phyloP scores from a whole-genome alignment of 1,140 invertebrate genomes.

The Drosophila nannoptera region DNA sequence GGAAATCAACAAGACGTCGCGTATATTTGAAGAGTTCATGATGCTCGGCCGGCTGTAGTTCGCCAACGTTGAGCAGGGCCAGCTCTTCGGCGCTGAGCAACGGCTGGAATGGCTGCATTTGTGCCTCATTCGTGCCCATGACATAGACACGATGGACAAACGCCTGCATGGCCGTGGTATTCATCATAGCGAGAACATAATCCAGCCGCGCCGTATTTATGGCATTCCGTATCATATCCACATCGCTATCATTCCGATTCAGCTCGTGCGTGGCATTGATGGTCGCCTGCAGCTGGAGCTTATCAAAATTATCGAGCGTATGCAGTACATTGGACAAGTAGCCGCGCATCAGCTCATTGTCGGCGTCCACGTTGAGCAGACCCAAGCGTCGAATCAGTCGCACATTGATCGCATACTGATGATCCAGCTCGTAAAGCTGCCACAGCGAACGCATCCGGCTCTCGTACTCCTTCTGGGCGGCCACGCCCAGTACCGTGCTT shows the following conservation, averaged over 20 bases:
- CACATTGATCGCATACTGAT: slow-evolving; percentile 58
- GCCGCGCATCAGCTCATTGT: slow-evolving; percentile 31
- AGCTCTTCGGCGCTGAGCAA: slow-evolving; percentile 49
- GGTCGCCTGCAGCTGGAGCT: neutral
- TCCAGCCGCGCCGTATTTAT: slow-evolving; percentile 32
- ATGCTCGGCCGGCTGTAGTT: slow-evolving; percentile 33
- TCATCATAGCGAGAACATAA: slow-evolving; percentile 50
- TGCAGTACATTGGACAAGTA: slow-evolving; percentile 47
- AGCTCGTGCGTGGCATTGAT: neutral
- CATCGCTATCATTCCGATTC: slow-evolving; percentile 5
- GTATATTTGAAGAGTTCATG: slow-evolving; percentile 62
- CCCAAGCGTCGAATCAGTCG: slow-evolving; percentile 43
- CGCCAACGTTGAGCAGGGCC: slow-evolving; percentile 4
- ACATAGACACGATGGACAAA: slow-evolving; percentile 63
- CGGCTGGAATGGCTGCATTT: slow-evolving; percentile 25
- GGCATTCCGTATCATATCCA: slow-evolving; percentile 9
- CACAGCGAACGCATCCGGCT: slow-evolving; percentile 62
- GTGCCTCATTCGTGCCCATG: slow-evolving; percentile 54
- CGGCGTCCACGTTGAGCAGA: slow-evolving; percentile 44
- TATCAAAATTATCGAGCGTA: slow-evolving; percentile 31
- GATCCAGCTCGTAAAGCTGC: slow-evolving; percentile 67
- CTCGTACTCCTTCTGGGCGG: slow-evolving; percentile 69
- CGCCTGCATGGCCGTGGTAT: slow-evolving; percentile 71
- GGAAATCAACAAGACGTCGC: slow-evolving; percentile 61
- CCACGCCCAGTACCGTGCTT: slow-evolving; percentile 47